Evolutionary conservation across 2,888 invertebrate species (phyloP).

Genomic region (Ernsta delagoae): DNA sequence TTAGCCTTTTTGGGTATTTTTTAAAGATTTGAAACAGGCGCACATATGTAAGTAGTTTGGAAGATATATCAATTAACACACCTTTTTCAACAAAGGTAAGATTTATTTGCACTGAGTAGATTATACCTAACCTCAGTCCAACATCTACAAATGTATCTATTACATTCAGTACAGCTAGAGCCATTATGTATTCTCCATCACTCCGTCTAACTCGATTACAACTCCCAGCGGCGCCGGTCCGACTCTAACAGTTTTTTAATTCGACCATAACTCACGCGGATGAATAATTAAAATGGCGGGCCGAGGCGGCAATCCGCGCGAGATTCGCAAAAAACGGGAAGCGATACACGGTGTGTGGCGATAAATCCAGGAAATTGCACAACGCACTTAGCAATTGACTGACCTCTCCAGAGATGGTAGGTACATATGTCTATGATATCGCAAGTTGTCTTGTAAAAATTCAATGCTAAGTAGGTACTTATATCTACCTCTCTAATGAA

Average conservation of each 20-base stretch:
- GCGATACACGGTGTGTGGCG: slow-evolving; percentile 53
- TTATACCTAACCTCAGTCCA: too few species aligned
- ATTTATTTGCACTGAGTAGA: too few species aligned
- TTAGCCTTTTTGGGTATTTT: too few species aligned
- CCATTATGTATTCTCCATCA: slow-evolving; percentile 80
- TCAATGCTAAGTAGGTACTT: background rate
- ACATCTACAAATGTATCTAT: slow-evolving; percentile 23
- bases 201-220: slow-evolving; percentile 80
- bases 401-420: background rate
- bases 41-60: too few species aligned
- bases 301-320: slow-evolving; percentile 71
- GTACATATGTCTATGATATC: background rate
- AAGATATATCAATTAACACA: too few species aligned
- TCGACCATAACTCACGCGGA: slow-evolving; percentile 84
- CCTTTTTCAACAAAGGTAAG: too few species aligned
- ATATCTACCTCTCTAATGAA: too few species aligned
- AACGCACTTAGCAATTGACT: slow-evolving; percentile 75
- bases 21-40: too few species aligned
- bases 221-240: slow-evolving; percentile 77
- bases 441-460: background rate
- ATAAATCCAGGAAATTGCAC: slow-evolving; percentile 79
- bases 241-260: slow-evolving; percentile 86
- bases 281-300: slow-evolving; percentile 84
- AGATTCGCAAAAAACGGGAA: slow-evolving; percentile 72
- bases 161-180: slow-evolving; percentile 20